phyloP scores from a whole-genome alignment of 2,113 vertebrate species.

The Cebus imitator region DNA sequence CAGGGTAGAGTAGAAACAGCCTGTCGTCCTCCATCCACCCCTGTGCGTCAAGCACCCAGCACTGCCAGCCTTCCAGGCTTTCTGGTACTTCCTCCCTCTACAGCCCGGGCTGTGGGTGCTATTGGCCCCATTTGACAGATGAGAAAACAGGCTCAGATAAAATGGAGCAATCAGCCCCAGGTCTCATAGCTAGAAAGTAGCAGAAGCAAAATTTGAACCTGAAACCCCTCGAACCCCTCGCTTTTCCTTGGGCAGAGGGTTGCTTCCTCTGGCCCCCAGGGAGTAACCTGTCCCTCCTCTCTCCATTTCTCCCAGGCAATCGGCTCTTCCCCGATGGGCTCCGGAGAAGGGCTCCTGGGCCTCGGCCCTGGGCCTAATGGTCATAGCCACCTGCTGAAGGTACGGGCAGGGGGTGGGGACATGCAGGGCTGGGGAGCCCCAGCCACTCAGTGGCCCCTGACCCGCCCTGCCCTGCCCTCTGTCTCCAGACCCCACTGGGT shows the following conservation, averaged over 20 bases:
- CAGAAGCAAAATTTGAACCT: neutral
- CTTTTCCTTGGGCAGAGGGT: too few species aligned
- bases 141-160: neutral
- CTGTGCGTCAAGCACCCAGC: neutral
- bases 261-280: neutral
- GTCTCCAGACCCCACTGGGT: conserved; percentile 89
- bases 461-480: neutral
- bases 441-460: neutral
- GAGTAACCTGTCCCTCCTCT: neutral
- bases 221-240: neutral
- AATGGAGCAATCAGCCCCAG: neutral
- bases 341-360: conserved; percentile 78
- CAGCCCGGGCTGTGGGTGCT: neutral
- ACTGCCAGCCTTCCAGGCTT: neutral
- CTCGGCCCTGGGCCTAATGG: conserved; percentile 82
- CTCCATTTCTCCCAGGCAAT: conserved; percentile 83
- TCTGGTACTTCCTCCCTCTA: neutral
- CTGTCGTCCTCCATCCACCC: neutral
- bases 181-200: neutral
- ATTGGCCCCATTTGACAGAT: neutral
- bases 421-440: neutral
- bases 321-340: conserved; percentile 88
- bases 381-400: conserved; percentile 87
- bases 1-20: neutral
- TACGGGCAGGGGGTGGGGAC: conserved; percentile 63